These are phyloP conservation scores for Sebastes hubbsi DNA, from an alignment of 2,797 vertebrate genomes.

Conservation along the genomic window DNA sequence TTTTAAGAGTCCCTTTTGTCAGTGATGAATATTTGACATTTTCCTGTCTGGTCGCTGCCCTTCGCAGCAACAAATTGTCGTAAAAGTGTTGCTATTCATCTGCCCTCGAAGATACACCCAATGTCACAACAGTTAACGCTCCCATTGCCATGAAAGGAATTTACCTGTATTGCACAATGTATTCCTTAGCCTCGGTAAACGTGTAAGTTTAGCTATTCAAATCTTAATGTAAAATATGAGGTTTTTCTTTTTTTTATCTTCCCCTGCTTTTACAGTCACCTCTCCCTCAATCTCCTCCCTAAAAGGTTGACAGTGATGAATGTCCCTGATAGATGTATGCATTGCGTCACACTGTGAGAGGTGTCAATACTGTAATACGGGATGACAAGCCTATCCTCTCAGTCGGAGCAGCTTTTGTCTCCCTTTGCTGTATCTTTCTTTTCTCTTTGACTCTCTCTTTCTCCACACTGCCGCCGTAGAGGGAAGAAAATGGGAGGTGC, in stretches of 20 bases:
- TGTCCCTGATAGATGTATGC: slow-evolving; percentile 13
- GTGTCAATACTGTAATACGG: slow-evolving; percentile 25
- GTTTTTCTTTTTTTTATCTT: not conserved
- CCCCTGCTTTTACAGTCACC: not conserved
- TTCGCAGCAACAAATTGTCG: not conserved
- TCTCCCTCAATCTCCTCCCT: not conserved
- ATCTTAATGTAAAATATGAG: slow-evolving; percentile 10
- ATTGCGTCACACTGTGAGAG: slow-evolving; percentile 1
- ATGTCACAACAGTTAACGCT: not conserved
- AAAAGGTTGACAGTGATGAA: slow-evolving; percentile 40
- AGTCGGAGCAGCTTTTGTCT: slow-evolving; percentile 11
- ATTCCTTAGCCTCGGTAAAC: not conserved
- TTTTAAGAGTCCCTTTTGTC: not conserved
- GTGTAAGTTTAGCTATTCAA: slow-evolving; percentile 11
- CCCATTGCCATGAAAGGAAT: not conserved
- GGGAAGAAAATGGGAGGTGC: slow-evolving; percentile 31
- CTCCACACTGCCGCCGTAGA: not conserved
- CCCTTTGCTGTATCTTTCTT: slow-evolving; percentile 7
- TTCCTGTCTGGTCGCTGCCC: not conserved
- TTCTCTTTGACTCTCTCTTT: slow-evolving; percentile 15
- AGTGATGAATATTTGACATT: slow-evolving; percentile 14
- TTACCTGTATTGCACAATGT: not conserved
- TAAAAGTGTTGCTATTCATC: not conserved
- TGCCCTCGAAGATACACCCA: not conserved
- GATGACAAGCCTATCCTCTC: slow-evolving; percentile 12